phyloP scores from a whole-genome alignment of 2,113 vertebrate genomes.

The Phycodurus eques region DNA sequence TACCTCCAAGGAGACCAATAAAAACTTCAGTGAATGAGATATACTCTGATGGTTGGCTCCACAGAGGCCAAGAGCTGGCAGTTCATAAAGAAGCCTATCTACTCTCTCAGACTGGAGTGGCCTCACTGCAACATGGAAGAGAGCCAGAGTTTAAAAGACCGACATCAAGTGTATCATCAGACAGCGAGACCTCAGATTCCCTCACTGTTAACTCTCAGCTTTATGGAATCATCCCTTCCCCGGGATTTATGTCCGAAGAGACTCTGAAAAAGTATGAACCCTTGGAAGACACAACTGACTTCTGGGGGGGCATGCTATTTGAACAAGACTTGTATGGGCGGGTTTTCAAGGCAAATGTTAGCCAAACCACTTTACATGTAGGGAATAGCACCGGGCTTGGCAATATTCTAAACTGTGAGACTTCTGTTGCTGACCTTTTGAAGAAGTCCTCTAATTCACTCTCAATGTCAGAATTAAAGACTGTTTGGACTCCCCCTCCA shows the following conservation, averaged over 20 bases:
- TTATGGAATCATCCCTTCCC: slow-evolving; percentile 5
- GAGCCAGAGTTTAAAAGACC: slow-evolving; percentile 54
- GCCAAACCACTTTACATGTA: slow-evolving; percentile 11
- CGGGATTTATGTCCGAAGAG: slow-evolving; percentile 35
- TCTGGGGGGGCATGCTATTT: slow-evolving; percentile 61
- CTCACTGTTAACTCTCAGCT: slow-evolving; percentile 23
- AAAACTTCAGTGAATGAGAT: slow-evolving; percentile 57
- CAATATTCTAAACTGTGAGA: slow-evolving; percentile 33
- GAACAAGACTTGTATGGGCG: slow-evolving; percentile 65
- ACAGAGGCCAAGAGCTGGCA: slow-evolving; percentile 73
- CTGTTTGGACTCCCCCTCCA: slow-evolving; percentile 6
- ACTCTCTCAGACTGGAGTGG: slow-evolving; percentile 71
- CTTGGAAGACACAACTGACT: slow-evolving; percentile 49
- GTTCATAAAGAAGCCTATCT: slow-evolving; percentile 76
- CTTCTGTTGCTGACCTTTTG: slow-evolving; percentile 31
- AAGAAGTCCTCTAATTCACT: slow-evolving; percentile 8
- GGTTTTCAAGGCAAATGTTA: slow-evolving; percentile 39
- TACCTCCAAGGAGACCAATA: slow-evolving; percentile 64
- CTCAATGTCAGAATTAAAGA: slow-evolving; percentile 11
- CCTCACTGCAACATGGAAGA: slow-evolving; percentile 61
- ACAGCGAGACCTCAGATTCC: slow-evolving; percentile 39
- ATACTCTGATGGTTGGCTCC: slow-evolving; percentile 70
- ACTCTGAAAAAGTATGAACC: slow-evolving; percentile 60
- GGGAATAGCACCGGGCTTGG: slow-evolving; percentile 21
- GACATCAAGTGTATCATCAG: slow-evolving; percentile 34